Evolutionary conservation across 2,888 invertebrate species (phyloP), one percentile per base, ranked within the genome.

Genomic region (Pseudococcus viburni): DNA sequence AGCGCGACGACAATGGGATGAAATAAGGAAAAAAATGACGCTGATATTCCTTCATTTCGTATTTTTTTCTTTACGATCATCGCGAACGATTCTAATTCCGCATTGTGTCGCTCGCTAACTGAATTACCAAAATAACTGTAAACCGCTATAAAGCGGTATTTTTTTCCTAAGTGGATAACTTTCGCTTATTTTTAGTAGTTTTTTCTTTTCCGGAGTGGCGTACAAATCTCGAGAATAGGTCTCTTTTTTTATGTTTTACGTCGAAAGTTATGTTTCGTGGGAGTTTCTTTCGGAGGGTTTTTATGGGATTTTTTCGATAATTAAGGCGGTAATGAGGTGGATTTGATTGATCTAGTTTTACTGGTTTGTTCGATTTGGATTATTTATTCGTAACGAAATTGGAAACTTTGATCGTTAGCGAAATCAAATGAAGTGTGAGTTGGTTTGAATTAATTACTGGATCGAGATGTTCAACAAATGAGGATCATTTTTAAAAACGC

Each of bases 141-240:
- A 77, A 77, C 77, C 77, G 39, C 77, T 17, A 26, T 33, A 17
- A 39, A 77, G 39, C 17, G 39, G 39, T 9, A 15, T 77, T 17
- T 77, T 77, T 33, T 77, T 77, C 26, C 11, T 33, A 77, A 77
- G 77, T 77, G 77, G 77, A 77, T 77, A 77, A 77, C 77, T 77
- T 77, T 77, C 77, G 17, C 77, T 77, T 77, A 19, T 64, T 64
- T 51, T 51, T 51, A 51, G 64, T 22, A 12, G 22, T 11, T 64
- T 64, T 64, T 64, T 7, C 11, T 19, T 64, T 64, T 12, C 6
- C 7, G 6, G 64, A 22, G 22, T 33, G 22, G 64, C 12, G 22
- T 6, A 64, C 0, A 22, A 64, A 64, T 64, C 64, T 64, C 8
- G 8, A 64, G 64, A 51, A 51, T 17, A 15, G 51, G 11, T 51